These are phyloP conservation scores for Percina caprodes DNA, from an alignment of 2,113 vertebrate genomes.

Conservation along the genomic window DNA sequence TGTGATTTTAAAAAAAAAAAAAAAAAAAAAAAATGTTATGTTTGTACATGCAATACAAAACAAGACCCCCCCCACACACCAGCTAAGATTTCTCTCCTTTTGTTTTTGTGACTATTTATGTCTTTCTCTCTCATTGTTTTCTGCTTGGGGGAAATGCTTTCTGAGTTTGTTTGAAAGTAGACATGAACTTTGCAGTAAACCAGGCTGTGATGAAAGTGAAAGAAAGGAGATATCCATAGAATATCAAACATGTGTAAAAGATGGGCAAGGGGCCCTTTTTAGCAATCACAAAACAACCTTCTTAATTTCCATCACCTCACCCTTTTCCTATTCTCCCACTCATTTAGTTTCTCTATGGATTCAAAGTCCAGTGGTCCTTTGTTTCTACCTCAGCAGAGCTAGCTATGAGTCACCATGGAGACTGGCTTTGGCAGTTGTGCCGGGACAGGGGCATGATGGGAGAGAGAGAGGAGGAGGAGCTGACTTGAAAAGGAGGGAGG, in stretches of 20 bases:
- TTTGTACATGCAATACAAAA: no score
- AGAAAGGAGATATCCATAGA: conserved; percentile 9
- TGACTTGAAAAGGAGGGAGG: conserved; percentile 16
- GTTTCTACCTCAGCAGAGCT: conserved; percentile 65
- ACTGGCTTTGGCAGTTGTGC: conserved; percentile 63
- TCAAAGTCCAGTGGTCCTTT: conserved; percentile 69
- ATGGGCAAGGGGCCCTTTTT: neutral
- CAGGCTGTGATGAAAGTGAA: neutral
- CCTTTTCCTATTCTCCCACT: conserved; percentile 35
- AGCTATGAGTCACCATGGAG: conserved; percentile 74
- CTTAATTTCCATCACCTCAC: conserved; percentile 25
- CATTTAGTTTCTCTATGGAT: conserved; percentile 39
- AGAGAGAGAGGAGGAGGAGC: conserved; percentile 34
- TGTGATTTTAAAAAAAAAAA: no score
- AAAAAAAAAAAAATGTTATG: no score
- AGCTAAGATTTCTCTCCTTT: conserved; percentile 2
- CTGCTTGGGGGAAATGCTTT: neutral
- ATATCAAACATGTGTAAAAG: conserved; percentile 19
- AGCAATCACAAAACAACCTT: conserved; percentile 32
- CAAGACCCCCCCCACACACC: neutral
- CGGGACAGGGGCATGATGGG: conserved; percentile 42
- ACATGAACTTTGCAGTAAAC: neutral
- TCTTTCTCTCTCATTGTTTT: neutral
- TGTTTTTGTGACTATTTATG: conserved; percentile 1
- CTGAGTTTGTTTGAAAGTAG: conserved; percentile 14